Base-by-base conservation (phyloP, 2,888 invertebrate genomes). In the Cantharis flavilabris region DNA sequence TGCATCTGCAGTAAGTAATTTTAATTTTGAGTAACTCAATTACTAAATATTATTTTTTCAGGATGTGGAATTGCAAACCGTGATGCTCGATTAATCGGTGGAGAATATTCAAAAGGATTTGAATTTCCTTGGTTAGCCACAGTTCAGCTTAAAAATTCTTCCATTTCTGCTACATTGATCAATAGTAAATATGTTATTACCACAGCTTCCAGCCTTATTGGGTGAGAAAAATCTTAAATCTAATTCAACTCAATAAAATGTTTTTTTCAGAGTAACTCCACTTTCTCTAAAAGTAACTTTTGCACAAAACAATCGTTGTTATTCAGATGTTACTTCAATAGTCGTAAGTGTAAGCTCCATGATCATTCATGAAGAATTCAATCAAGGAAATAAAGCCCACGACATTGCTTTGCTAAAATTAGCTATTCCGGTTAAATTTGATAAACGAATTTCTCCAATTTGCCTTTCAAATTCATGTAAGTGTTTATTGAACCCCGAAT, bases 381-480 rank as follows among this genome's bases (percentile, higher is more conserved):
- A 89, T 79, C 85, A 88, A 0, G 87, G 86, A 2, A 90, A 89
- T 65, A 87, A 88, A 75, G 90, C 91, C 23, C 90, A 92, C 80
- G 92, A 94, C 85, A 87, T 92, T 10, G 92, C 93, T 0, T 83
- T 94, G 9, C 82, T 94, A 33, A 88, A 89, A 71, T 84, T 93
- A 16, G 76, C 80, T 7, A 89, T 90, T 10, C 89, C 90, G 2
- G 88, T 90, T 10, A 86, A 87, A 76, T 90, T 91, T 78, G 90
- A 89, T 79, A 88, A 86, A 76, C 86, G 89, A 28, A 89, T 93
- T 69, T 87, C 89, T 1, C 92, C 93, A 0, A 90, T 93, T 72
- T 91, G 91, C 79, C 84, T 94, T 80, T 91, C 92, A 3, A 85
- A 88, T 75, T 88, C 90, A 73, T 89, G 90, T 89, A 83, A 85